Base-by-base conservation (phyloP, 1,140 invertebrate species). In the Ephestia elutella region DNA sequence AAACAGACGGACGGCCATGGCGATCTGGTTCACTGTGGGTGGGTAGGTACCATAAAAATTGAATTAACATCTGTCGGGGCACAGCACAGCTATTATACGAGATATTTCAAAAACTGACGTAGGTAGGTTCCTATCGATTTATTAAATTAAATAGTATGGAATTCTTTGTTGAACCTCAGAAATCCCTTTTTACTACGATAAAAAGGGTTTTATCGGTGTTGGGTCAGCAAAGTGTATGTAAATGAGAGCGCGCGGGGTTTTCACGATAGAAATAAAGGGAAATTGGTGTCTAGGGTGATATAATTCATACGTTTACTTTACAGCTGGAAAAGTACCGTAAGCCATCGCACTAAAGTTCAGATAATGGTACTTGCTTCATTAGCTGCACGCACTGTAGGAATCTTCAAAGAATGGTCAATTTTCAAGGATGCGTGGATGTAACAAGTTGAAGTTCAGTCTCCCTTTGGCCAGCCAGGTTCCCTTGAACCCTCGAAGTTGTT, bases 221-320 rank as follows among this genome's bases (percentile, higher is more conserved):
- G 72, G 80, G 80, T 82, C 79, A 82, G 78, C 79, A 77, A 79
- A 82, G 78, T 82, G 79, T 82, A 85, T 85, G 78, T 73, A 86
- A 83, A 85, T 83, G 73, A 77, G 68, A 63, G 68, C 66, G 67
- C 64, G 65, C 59, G 64, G 66, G 71, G 65, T 68, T 73, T 73
- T 67, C 62, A 65, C 61, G 71, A 79, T 70, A 68, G 71, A 76
- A 73, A 81, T 84, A 82, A 79, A 76, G 66, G 64, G 63, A 59
- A 71, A 79, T 73, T 71, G 78, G 59, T 66, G 70, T 77, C 71
- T 73, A 62, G 71, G 70, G 73, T 58, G 56, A 68, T 68, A 68
- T 75, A 70, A 75, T 65, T 73, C 68, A 66, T 68, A 53, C 20
- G 50, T 53, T 53, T 53, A 21, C 9, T 53, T 53, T 53, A 21